These are phyloP conservation scores for Meloe dianella DNA, from an alignment of 2,888 invertebrate species.

Conservation along the genomic window DNA sequence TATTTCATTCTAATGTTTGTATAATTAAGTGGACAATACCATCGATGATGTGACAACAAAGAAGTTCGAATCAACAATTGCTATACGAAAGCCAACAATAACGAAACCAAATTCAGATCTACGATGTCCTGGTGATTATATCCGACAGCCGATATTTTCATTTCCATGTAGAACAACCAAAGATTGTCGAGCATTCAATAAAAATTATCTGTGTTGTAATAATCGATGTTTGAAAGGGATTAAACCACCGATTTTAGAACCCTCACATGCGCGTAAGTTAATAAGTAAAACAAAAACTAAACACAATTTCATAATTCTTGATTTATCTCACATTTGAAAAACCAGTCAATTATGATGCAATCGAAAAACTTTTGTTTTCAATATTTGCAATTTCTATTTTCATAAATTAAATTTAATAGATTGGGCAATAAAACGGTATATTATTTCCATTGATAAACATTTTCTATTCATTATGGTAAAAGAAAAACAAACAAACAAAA, in stretches of 20 bases:
- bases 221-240: constrained; percentile 68
- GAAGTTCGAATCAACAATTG: constrained; percentile 9
- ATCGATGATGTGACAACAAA: neutral
- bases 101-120: constrained; percentile 35
- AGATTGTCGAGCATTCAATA: constrained; percentile 65
- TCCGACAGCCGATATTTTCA: constrained; percentile 56
- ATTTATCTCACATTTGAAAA: neutral
- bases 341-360: constrained; percentile 1
- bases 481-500: no score
- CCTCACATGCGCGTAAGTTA: constrained; percentile 54
- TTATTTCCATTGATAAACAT: no score
- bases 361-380: neutral
- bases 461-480: neutral
- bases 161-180: constrained; percentile 62
- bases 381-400: constrained; percentile 7
- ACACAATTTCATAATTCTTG: neutral
- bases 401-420: neutral
- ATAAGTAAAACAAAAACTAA: neutral
- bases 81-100: constrained; percentile 12
- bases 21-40: neutral
- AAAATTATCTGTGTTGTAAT: constrained; percentile 65
- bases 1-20: neutral
- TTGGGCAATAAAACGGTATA: neutral
- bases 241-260: constrained; percentile 63
- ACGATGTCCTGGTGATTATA: constrained; percentile 59